Conservation (phyloP, 2,113 vertebrate genomes). For the Notothenia rossii region DNA sequence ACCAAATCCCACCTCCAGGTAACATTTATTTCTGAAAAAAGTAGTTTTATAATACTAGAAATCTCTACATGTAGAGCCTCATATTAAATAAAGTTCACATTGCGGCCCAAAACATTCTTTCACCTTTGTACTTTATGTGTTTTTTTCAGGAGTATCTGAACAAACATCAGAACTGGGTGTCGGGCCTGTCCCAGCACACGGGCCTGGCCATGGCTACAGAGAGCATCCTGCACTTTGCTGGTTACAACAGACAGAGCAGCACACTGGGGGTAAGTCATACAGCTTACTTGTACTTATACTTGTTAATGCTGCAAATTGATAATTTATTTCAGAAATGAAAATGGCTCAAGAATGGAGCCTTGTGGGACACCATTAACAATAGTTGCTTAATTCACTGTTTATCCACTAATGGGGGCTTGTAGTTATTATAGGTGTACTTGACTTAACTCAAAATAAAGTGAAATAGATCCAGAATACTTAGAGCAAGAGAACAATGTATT, state of each 20-base stretch:
- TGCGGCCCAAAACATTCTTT: not conserved
- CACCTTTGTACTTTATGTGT: not conserved
- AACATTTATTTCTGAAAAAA: not conserved
- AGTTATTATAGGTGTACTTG: not conserved
- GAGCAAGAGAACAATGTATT: not conserved
- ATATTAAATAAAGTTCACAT: too few relatives aligned
- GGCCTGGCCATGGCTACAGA: conserved; percentile 99
- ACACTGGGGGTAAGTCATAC: conserved; percentile 90
- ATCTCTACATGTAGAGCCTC: not conserved
- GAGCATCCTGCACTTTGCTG: conserved; percentile 95
- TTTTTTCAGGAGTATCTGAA: conserved; percentile 93
- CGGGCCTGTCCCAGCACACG: conserved; percentile 97
- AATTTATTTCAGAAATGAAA: not conserved
- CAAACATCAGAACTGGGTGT: conserved; percentile 98
- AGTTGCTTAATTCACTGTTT: not conserved
- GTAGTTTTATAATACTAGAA: not conserved
- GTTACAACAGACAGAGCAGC: conserved; percentile 96
- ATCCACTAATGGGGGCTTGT: not conserved
- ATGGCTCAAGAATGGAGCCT: not conserved
- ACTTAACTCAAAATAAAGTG: not conserved
- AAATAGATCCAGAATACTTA: not conserved
- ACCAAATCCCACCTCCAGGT: conserved; percentile 99
- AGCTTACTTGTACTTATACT: not conserved
- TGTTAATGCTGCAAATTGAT: too few relatives aligned
- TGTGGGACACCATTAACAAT: not conserved